Evolutionary conservation across 2,888 invertebrate genomes (phyloP).

Genomic region (Gastrophysa polygoni): DNA sequence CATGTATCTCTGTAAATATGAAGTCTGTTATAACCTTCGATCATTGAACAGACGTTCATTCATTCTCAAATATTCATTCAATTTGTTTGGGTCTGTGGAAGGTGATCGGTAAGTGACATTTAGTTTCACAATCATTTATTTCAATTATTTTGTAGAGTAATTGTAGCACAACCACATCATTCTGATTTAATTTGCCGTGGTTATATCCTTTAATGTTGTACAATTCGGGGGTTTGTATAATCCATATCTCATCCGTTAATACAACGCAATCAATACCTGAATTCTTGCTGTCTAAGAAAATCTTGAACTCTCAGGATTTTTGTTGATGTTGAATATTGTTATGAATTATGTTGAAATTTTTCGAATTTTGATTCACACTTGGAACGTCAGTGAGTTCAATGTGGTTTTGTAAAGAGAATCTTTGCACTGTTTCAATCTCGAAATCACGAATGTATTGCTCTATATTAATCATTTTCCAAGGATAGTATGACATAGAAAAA

Average conservation of each 20-base stretch:
- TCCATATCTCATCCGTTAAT: constrained; percentile 1
- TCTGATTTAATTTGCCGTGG: background rate
- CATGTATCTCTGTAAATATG: no score
- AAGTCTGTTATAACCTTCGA: no score
- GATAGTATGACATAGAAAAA: background rate
- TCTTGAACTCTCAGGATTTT: background rate
- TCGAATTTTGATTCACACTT: no score
- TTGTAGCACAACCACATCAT: background rate
- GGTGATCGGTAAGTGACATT: constrained; percentile 1
- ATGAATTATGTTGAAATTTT: background rate
- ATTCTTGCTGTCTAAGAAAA: background rate
- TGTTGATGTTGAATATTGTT: constrained; percentile 2
- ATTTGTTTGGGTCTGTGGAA: background rate
- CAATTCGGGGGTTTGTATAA: background rate
- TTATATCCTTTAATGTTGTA: constrained; percentile 1
- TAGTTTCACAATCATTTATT: background rate
- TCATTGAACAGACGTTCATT: no score
- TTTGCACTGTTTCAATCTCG: constrained; percentile 1
- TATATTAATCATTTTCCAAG: background rate
- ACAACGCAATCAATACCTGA: constrained; percentile 1
- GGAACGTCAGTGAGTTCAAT: background rate
- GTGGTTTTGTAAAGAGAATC: background rate
- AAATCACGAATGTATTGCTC: no score
- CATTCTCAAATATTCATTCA: background rate
- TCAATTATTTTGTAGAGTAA: constrained; percentile 3